Evolutionary conservation across 2,888 invertebrate genomes (phyloP).

Genomic region (Sycophila texana): DNA sequence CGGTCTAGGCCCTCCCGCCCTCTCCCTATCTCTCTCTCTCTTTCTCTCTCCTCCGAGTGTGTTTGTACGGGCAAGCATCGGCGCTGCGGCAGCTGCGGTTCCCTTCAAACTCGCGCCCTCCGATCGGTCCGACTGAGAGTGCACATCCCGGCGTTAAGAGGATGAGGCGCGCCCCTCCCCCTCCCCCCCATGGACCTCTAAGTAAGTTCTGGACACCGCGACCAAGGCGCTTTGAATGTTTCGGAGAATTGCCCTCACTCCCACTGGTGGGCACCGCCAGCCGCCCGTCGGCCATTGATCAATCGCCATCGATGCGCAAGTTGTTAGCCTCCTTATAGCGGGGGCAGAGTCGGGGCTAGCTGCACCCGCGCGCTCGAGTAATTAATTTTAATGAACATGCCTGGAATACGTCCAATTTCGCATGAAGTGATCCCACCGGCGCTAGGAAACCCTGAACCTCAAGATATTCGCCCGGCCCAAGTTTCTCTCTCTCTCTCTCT

Average conservation of each 20-base stretch:
- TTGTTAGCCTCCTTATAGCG: not conserved
- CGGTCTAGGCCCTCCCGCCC: not conserved
- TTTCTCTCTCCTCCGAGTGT: not conserved
- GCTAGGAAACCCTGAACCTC: no score
- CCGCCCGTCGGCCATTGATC: not conserved
- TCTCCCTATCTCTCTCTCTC: conserved; percentile 1
- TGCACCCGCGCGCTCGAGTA: not conserved
- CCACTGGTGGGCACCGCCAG: not conserved
- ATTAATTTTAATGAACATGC: conserved; percentile 43
- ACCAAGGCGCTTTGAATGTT: conserved; percentile 12
- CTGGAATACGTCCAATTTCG: no score
- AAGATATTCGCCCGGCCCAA: no score
- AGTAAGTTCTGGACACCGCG: conserved; percentile 10
- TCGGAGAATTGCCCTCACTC: not conserved
- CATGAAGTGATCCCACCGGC: no score
- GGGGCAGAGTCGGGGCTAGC: no score
- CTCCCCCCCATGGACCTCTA: not conserved
- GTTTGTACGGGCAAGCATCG: conserved; percentile 26
- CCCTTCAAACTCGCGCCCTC: conserved; percentile 16
- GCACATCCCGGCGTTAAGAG: conserved; percentile 6
- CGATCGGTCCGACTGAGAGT: conserved; percentile 20
- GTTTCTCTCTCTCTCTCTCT: no score
- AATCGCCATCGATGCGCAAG: not conserved
- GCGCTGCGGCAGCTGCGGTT: conserved; percentile 15
- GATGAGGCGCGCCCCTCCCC: not conserved